Conservation (phyloP, 2,797 vertebrate genomes). For the Esox lucius region DNA sequence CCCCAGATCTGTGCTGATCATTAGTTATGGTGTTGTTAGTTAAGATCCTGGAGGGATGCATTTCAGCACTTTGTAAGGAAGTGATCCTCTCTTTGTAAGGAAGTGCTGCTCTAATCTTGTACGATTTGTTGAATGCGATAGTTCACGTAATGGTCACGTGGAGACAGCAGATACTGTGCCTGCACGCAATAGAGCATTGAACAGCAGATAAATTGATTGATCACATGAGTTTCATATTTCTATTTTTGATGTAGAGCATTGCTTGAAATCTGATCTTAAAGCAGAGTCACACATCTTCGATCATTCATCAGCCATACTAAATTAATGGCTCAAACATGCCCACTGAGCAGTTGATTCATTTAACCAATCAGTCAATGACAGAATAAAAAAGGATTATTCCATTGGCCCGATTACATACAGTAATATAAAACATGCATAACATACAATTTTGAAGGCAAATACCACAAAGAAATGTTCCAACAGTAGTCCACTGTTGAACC, state of each 20-base stretch:
- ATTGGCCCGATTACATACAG: too few relatives aligned
- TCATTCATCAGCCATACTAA: not conserved
- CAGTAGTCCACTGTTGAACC: too few relatives aligned
- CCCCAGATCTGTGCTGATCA: not conserved
- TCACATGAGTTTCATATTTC: constrained; percentile 3
- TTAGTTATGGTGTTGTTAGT: not conserved
- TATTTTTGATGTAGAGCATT: not conserved
- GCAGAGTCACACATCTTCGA: not conserved
- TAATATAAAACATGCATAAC: too few relatives aligned
- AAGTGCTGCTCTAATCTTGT: not conserved
- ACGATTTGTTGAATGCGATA: not conserved
- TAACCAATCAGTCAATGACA: not conserved
- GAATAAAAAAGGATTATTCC: too few relatives aligned
- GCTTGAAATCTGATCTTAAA: constrained; percentile 21
- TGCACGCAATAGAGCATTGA: not conserved
- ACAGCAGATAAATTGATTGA: not conserved
- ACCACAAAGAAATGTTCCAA: too few relatives aligned
- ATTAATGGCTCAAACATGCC: not conserved
- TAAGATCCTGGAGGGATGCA: not conserved
- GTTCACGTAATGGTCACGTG: not conserved
- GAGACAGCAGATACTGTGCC: not conserved
- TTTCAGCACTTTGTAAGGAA: not conserved
- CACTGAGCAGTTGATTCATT: not conserved
- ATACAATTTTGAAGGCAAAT: too few relatives aligned
- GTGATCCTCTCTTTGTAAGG: not conserved